phyloP scores from a whole-genome alignment of 1,140 invertebrate species.

The Zaprionus davidi region DNA sequence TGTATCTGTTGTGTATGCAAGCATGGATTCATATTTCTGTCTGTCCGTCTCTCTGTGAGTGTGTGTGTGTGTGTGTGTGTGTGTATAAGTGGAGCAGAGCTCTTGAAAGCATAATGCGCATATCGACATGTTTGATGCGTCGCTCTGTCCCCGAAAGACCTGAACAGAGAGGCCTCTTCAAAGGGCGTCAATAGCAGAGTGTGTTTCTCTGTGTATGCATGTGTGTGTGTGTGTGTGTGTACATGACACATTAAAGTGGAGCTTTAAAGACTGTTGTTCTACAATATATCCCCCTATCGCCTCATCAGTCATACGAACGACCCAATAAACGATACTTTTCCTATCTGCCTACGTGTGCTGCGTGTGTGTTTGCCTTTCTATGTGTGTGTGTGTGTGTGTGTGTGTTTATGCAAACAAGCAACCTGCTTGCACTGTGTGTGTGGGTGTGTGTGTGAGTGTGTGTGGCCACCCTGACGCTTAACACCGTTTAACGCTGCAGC shows the following conservation, averaged over 20 bases:
- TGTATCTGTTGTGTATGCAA: background rate
- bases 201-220: background rate
- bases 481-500: constrained; percentile 40
- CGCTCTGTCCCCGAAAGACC: constrained; percentile 4
- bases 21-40: background rate
- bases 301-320: constrained; percentile 26
- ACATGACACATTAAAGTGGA: constrained; percentile 57
- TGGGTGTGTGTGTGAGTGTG: background rate
- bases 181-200: constrained; percentile 24
- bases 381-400: background rate
- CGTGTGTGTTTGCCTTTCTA: background rate
- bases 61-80: constrained; percentile 1
- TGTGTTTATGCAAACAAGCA: constrained; percentile 17
- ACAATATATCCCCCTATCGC: background rate
- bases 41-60: background rate
- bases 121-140: constrained; percentile 41
- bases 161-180: constrained; percentile 16
- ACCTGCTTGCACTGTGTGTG: background rate
- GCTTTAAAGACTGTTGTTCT: constrained; percentile 25
- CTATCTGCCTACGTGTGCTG: constrained; percentile 5
- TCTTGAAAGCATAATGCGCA: constrained; percentile 56
- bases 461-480: constrained; percentile 16
- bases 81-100: constrained; percentile 36
- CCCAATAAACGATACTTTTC: constrained; percentile 32
- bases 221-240: constrained; percentile 26